Base-by-base conservation (phyloP, 2,888 invertebrate species). In the Eumerus sabulonum region DNA sequence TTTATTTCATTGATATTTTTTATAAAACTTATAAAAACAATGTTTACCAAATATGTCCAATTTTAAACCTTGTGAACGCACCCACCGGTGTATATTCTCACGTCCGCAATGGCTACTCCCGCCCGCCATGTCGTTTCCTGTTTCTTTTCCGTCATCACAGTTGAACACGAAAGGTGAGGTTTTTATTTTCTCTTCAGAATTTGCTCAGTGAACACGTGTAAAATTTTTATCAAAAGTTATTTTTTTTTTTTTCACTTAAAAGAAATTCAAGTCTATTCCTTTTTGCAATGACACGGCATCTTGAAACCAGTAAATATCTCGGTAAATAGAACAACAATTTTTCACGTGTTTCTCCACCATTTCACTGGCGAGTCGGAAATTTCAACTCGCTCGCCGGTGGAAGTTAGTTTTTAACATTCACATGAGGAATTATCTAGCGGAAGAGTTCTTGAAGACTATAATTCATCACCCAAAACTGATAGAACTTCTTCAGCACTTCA, bases 371-470 rank as follows among this genome's bases (percentile, higher is more conserved):
- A 47, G 9, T 67, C 3, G 7, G 27, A 27, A 4, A 19, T 36
- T 66, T 54, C 50, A 3, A 5, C 12, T 3, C n/a, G 5, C 5
- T 5, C 40, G 11, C 40, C 40, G 50, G 35, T 50, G 53, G 57
- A 66, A 40, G 59, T 27, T 16, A 4, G 7, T 27, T 27, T 27
- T 27, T 18, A 5, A 2, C 13, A 40, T 60, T 82, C 76, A 16
- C n/a, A 85, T 88, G 88, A 87, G 87, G 88, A 87, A 82, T 81
- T 84, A 84, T 68, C 82, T 79, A 83, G 83, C 88, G 67, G 88
- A 88, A 88, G 87, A 88, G 87, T 87, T 86, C 86, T 86, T 88
- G 88, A 88, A 87, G 88, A 88, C 88, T 87, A 88, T 86, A 87
- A 72, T 88, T 88, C 88, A 88, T 86, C 87, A 88, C 88, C 87